phyloP scores from a whole-genome alignment of 2,888 invertebrate species.

The Melieria picta region DNA sequence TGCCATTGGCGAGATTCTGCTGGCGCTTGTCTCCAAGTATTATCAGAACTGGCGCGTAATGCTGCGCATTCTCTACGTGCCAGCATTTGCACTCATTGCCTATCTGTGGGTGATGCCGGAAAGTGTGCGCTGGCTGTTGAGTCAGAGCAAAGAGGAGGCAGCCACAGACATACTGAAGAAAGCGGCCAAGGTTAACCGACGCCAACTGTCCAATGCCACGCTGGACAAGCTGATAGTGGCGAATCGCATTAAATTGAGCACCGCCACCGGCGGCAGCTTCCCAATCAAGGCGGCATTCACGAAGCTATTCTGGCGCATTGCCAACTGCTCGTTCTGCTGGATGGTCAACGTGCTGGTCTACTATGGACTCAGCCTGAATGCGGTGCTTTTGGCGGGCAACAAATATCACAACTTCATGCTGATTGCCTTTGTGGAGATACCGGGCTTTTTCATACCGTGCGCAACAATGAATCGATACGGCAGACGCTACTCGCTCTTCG shows the following conservation, averaged over 20 bases:
- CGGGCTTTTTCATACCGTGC: constrained; percentile 75
- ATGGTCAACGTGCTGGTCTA: constrained; percentile 82
- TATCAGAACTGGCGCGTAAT: constrained; percentile 76
- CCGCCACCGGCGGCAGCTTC: constrained; percentile 54
- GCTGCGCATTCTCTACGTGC: constrained; percentile 73
- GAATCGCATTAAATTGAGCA: constrained; percentile 55
- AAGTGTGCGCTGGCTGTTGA: constrained; percentile 80
- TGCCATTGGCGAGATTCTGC: constrained; percentile 75
- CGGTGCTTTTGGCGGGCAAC: constrained; percentile 79
- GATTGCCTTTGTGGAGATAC: constrained; percentile 73
- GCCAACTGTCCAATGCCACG: constrained; percentile 68
- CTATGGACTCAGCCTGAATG: constrained; percentile 82
- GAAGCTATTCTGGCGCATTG: constrained; percentile 59
- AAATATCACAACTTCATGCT: constrained; percentile 79
- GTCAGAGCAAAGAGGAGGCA: constrained; percentile 69
- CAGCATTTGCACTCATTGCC: constrained; percentile 74
- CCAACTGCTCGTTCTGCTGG: constrained; percentile 82
- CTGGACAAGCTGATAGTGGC: constrained; percentile 60
- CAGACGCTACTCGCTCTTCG: constrained; percentile 72
- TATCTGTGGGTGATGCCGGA: constrained; percentile 78
- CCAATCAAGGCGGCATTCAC: constrained; percentile 58
- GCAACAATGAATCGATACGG: constrained; percentile 74
- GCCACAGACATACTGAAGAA: constrained; percentile 71
- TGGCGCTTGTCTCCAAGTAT: constrained; percentile 75
- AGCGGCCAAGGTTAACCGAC: constrained; percentile 74